Conservation (phyloP, 2,888 invertebrate species). For the Oscheius sp. region DNA sequence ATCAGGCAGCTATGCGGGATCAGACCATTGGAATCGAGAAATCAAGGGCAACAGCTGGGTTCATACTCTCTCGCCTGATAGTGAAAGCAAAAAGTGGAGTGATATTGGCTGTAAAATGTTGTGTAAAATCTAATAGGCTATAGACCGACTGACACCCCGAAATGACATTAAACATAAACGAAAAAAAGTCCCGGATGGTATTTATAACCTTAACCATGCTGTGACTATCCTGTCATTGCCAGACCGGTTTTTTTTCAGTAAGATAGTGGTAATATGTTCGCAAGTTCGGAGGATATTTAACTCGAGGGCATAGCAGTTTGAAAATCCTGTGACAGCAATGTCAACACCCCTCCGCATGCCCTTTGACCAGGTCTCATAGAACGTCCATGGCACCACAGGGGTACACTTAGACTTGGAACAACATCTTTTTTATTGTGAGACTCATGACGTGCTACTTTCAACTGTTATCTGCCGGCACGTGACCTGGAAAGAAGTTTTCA, state of each 20-base stretch:
- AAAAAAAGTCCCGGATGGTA: not conserved
- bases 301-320: not conserved
- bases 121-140: too few species aligned
- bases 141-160: too few species aligned
- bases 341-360: not conserved
- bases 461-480: not conserved
- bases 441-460: constrained; percentile 10
- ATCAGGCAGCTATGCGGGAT: constrained; percentile 5
- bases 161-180: not conserved
- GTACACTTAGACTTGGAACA: not conserved
- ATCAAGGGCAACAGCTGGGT: not conserved
- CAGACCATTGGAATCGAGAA: not conserved
- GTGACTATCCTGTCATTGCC: not conserved
- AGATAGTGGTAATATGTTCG: not conserved
- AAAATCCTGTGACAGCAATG: constrained; percentile 9
- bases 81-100: constrained; percentile 3
- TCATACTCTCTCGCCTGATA: not conserved
- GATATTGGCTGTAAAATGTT: constrained; percentile 24
- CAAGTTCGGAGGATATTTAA: not conserved
- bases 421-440: not conserved
- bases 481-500: constrained; percentile 7
- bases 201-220: not conserved
- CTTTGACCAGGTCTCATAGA: constrained; percentile 10
- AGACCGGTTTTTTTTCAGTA: not conserved
- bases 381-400: constrained; percentile 5